Conservation (phyloP, 2,888 invertebrate species). For the Dermolepida albohirtum region DNA sequence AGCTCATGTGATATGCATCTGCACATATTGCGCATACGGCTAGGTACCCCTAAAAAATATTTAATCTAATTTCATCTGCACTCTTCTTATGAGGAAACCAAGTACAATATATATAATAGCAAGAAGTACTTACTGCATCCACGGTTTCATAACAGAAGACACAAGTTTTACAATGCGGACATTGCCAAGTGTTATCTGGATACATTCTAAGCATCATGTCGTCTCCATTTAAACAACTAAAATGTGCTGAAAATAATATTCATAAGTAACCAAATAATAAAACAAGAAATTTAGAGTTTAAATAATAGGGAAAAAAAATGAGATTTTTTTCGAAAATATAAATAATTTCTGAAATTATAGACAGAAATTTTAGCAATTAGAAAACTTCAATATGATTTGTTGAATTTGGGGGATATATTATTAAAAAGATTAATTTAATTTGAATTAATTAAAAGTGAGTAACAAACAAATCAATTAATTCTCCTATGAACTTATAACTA, state of each 20-base stretch:
- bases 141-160: conserved; percentile 82
- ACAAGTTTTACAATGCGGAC: conserved; percentile 91
- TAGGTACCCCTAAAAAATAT: conserved; percentile 63
- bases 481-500: too few relatives aligned
- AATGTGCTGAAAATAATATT: conserved; percentile 69
- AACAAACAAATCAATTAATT: too few relatives aligned
- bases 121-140: conserved; percentile 73
- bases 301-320: too few relatives aligned
- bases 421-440: too few relatives aligned
- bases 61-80: not conserved
- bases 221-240: conserved; percentile 76
- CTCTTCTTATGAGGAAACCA: not conserved
- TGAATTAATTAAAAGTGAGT: too few relatives aligned
- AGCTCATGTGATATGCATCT: conserved; percentile 85
- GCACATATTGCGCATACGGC: conserved; percentile 87
- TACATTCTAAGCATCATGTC: conserved; percentile 74
- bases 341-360: too few relatives aligned
- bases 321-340: too few relatives aligned
- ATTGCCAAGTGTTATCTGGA: conserved; percentile 84
- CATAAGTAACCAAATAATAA: not conserved
- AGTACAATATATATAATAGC: not conserved
- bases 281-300: too few relatives aligned
- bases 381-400: too few relatives aligned
- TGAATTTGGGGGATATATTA: too few relatives aligned
- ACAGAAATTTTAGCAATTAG: too few relatives aligned